These are phyloP conservation scores for Bradysia coprophila DNA, from an alignment of 1,140 invertebrate species.

Conservation along the genomic window DNA sequence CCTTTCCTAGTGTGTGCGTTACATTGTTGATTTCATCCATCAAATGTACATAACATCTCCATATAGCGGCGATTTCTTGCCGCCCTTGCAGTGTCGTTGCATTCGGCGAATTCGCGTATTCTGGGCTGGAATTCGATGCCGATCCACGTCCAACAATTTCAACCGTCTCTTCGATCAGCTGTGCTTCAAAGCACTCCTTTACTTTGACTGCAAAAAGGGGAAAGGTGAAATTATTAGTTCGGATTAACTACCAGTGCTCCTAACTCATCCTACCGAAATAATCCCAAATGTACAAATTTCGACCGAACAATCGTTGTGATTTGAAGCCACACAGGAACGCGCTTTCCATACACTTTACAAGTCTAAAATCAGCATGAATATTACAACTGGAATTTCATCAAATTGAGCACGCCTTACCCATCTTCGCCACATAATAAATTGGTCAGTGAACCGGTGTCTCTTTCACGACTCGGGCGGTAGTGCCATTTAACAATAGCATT, in stretches of 20 bases:
- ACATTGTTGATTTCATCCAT: conserved; percentile 70
- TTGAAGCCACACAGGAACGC: conserved; percentile 88
- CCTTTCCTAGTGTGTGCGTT: conserved; percentile 80
- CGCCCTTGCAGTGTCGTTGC: conserved; percentile 22
- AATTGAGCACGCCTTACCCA: no score
- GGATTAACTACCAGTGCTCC: no score
- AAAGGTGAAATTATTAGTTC: background rate
- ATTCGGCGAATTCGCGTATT: conserved; percentile 14
- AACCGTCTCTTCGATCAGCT: conserved; percentile 36
- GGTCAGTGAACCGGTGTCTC: conserved; percentile 76
- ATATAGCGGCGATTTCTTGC: conserved; percentile 43
- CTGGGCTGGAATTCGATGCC: conserved; percentile 17
- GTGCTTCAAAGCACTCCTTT: conserved; percentile 67
- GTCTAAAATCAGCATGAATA: no score
- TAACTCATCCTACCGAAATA: conserved; percentile 63
- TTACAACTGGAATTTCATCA: no score
- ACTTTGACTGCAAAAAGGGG: conserved; percentile 47
- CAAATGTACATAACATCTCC: conserved; percentile 58
- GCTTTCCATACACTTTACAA: conserved; percentile 84
- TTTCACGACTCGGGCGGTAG: conserved; percentile 54
- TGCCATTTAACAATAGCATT: conserved; percentile 96
- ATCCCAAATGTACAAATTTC: conserved; percentile 95
- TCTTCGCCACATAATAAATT: conserved; percentile 85
- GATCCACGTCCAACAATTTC: conserved; percentile 9
- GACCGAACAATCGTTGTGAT: conserved; percentile 77